Base-by-base conservation (phyloP, 2,888 invertebrate genomes). In the Cyclophora albipunctata region DNA sequence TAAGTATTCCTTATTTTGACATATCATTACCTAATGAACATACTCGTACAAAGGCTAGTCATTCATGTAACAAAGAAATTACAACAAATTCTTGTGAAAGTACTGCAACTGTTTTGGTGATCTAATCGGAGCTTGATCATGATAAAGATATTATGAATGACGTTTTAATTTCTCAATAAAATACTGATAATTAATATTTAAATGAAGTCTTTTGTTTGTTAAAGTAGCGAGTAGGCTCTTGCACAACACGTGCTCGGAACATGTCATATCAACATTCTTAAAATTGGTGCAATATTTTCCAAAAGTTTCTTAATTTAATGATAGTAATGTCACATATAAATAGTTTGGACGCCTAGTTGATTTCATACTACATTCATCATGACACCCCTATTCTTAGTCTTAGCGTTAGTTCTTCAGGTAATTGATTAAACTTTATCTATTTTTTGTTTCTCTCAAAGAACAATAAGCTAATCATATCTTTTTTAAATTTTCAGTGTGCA, bases 361-460 rank as follows among this genome's bases (percentile, higher is more conserved):
- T 53, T 46, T 20, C 61, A 71, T 63, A 64, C 64, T 55, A 52
- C 53, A 57, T 57, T 61, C 73, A 78, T 52, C 73, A 85, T 86
- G 86, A 72, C 75, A 60, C 67, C 72, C 46, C 62, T 71, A 56
- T 75, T 75, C 70, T 63, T 84, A 62, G 61, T 81, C 60, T 58
- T 86, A 63, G 78, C 73, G 51, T 63, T 85, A 61, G 60, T 81
- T 44, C 61, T 81, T 53, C 84, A 85, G 85, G 86, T 85, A 79
- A 78, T 47, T 59, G 52, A 51, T 50, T 45, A 51, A 47, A 43
- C 37, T 47, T 48, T 42, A 42, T 43, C 37, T 33, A 45, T 45
- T 7, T 46, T 50, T 41, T 34, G 7, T 47, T 41, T 44, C 43
- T 3, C 37, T 43, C 34, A 3, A 34, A 34, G 34, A 7, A 41